Evolutionary conservation across 2,113 vertebrate genomes (phyloP), one percentile per base, ranked within the genome.

Genomic region (Leucosticte australis): DNA sequence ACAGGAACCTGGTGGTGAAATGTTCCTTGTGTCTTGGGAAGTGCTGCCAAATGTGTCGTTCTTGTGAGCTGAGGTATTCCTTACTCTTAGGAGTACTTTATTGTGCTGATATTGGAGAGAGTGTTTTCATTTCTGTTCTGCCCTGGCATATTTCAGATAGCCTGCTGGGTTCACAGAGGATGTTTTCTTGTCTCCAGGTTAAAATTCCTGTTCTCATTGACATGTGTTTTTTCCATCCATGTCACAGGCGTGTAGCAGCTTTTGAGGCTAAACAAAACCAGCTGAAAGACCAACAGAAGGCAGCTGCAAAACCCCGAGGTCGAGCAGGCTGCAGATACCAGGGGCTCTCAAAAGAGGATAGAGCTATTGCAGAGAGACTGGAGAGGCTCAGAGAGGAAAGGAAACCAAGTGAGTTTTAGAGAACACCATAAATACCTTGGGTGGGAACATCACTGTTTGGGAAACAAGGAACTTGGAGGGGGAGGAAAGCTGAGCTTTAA

Each of bases 311-410:
- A 67, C 75, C 27, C 69, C 26, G 46, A 46, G 65, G 75, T 63
- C 93, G 69, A 59, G 50, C 97, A 70, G 83, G 92, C 44, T 90
- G 93, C 62, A 98, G 83, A 63, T 96, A 95, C 83, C 96, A 44
- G 89, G 97, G 98, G 14, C 94, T 99, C 60, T 98, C 97, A 85
- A 98, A 98, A 89, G 98, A 98, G 92, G 99, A 99, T 80, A 98
- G 97, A 93, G 97, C 98, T 81, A 99, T 99, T 70, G 98, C 98
- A 88, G 98, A 99, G 91, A 98, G 99, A 94, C 98, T 99, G 80
- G 98, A 98, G 84, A 99, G 97, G 90, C 98, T 99, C 83, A 99
- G 98, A 86, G 98, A 98, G 59, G 98, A 99, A 95, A 98, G 98
- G 9, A 98, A 95, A 69, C 98, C 98, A 12, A 99, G 99, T 99